A percentile compares a stretch with the other conserved stretches of the same genome.
Evolutionary conservation across 2,888 invertebrate species (phyloP).

Genomic region (Cephus sareptanus): DNA sequence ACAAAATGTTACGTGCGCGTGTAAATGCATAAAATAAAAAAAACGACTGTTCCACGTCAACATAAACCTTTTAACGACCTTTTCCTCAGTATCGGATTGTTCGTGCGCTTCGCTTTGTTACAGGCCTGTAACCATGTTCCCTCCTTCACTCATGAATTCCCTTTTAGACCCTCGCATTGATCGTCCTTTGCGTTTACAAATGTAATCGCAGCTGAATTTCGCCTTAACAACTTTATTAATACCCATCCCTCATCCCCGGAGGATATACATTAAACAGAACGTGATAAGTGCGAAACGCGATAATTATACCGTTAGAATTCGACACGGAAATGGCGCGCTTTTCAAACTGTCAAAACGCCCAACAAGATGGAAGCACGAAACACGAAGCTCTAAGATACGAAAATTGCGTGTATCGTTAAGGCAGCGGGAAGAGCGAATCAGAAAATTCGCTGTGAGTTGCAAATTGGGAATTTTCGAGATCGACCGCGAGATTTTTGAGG

Average conservation of each 20-base stretch:
- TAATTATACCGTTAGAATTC: not conserved
- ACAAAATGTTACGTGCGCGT: not conserved
- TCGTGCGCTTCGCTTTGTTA: not conserved
- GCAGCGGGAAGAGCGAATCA: not conserved
- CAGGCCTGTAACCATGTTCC: not conserved
- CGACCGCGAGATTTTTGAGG: not conserved
- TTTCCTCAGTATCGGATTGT: not conserved
- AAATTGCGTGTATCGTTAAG: not conserved
- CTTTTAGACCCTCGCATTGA: not conserved
- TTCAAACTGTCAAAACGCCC: not conserved
- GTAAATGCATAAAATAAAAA: not conserved
- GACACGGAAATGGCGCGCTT: not conserved
- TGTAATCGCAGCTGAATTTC: not conserved
- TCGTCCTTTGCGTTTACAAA: not conserved
- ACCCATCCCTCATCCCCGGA: not conserved
- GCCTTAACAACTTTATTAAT: conserved; percentile 6
- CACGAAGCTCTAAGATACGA: not conserved
- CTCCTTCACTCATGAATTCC: not conserved
- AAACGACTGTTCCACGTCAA: not conserved
- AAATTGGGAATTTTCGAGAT: not conserved
- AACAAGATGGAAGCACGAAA: not conserved
- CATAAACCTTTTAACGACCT: not conserved
- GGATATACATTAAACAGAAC: not conserved
- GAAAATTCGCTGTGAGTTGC: not conserved
- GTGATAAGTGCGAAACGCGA: not conserved